Evolutionary conservation across 2,888 invertebrate genomes (phyloP), one percentile per base, ranked within the genome.

Genomic region (Pseudeuparius sepicola): DNA sequence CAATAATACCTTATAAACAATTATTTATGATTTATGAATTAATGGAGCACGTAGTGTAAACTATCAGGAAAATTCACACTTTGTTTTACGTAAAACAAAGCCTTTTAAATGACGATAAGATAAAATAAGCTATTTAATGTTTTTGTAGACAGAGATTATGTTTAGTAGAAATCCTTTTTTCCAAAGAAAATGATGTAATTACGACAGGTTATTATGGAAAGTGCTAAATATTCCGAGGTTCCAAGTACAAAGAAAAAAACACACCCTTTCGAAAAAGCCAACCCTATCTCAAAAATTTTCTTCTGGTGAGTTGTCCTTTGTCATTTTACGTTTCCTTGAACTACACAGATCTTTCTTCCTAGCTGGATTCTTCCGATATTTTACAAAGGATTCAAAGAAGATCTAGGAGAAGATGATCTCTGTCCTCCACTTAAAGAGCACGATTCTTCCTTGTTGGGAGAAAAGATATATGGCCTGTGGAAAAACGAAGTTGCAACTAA

Each of bases 321-420:
- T 9, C 4, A 23, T 24, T 20, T 14, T 10, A 13, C 13, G 16
- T 6, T 9, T 26, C 10, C 9, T n/a, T n/a, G n/a, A n/a, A n/a
- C n/a, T n/a, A n/a, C n/a, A n/a, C n/a, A n/a, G n/a, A n/a, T n/a
- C n/a, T n/a, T n/a, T n/a, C n/a, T n/a, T n/a, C n/a, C 31, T 45
- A 69, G 69, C 51, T 71, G 69, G 68, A 54, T 66, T 2, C 51
- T 65, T 30, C 63, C 64, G 3, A 49, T 65, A 14, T 66, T 71
- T 44, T 49, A 54, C 23, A 61, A 63, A 45, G 70, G 70, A 2
- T 53, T 54, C 26, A 63, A 53, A 41, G 56, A 59, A 31, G 67
- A 67, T 35, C 50, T 71, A 23, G 59, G 58, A 26, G 61, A 65
- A 34, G 54, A 61, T 27, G 71, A 71, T 49, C 54, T 72, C 17